Evolutionary conservation across 2,113 vertebrate genomes (phyloP).

Genomic region (Gulo gulo): DNA sequence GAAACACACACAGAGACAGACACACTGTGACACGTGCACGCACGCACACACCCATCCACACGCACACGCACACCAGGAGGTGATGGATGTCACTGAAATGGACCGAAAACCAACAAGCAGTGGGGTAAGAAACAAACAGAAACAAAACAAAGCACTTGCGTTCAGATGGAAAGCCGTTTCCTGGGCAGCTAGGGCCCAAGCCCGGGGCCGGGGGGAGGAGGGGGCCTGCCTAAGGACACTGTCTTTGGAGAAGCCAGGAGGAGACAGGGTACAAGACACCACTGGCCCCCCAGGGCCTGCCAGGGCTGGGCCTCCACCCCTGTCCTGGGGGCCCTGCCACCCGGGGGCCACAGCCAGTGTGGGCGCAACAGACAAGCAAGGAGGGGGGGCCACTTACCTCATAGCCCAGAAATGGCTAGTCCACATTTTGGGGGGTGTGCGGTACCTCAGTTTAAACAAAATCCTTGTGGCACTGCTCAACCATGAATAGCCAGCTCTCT

Average conservation of each 20-base stretch:
- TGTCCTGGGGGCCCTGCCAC: background rate
- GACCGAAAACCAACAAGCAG: conserved; percentile 70
- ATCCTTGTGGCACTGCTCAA: conserved; percentile 82
- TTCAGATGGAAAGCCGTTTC: conserved; percentile 67
- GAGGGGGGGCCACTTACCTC: conserved; percentile 82
- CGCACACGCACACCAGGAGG: background rate
- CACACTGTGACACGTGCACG: fast-evolving
- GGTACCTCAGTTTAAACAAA: conserved; percentile 82
- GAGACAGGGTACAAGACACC: background rate
- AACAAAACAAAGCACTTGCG: conserved; percentile 75
- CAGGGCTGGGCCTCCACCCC: background rate
- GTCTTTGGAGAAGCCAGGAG: background rate
- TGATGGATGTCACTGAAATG: conserved; percentile 66
- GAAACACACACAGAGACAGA: conserved; percentile 34
- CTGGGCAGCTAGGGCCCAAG: background rate
- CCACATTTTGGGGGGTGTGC: conserved; percentile 75
- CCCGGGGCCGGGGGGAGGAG: background rate
- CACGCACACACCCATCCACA: background rate
- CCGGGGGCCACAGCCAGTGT: background rate
- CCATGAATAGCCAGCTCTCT: conserved; percentile 83
- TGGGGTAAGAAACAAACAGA: conserved; percentile 74
- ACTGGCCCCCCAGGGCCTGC: background rate
- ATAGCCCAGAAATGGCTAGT: conserved; percentile 72
- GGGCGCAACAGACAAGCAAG: conserved; percentile 45
- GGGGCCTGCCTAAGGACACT: background rate